Conservation (phyloP, 2,888 invertebrate species). For the Anorthoa munda region DNA sequence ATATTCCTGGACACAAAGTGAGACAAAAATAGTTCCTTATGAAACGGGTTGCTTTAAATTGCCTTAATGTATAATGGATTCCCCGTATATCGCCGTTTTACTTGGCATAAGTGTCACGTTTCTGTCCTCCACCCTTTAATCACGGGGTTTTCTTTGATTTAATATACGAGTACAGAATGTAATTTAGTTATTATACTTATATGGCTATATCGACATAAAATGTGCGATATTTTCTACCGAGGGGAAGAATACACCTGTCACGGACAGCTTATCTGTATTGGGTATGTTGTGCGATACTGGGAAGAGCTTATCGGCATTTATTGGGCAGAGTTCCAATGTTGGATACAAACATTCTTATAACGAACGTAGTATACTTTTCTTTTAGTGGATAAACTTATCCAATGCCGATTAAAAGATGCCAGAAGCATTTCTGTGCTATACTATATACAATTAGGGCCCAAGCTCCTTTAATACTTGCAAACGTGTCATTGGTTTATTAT, state of each 20-base stretch:
- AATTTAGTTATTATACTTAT: conserved; percentile 28
- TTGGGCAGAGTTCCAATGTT: conserved; percentile 54
- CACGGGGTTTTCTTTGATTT: conserved; percentile 53
- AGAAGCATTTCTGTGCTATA: too few species aligned
- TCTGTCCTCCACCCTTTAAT: conserved; percentile 39
- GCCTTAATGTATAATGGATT: conserved; percentile 39
- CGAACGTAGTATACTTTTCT: neutral
- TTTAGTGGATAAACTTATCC: neutral
- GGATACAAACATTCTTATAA: conserved; percentile 2
- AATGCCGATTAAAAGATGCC: conserved; percentile 1
- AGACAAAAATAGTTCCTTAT: conserved; percentile 31
- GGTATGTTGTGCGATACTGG: conserved; percentile 17
- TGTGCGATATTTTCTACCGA: conserved; percentile 16
- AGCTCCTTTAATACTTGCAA: too few species aligned
- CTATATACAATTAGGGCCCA: too few species aligned
- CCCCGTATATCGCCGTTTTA: conserved; percentile 28
- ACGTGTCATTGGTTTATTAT: too few species aligned
- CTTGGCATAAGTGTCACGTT: conserved; percentile 58
- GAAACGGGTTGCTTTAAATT: conserved; percentile 45
- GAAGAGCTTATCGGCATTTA: conserved; percentile 32
- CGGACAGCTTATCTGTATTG: conserved; percentile 16
- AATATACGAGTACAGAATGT: conserved; percentile 22
- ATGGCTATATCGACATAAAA: conserved; percentile 16
- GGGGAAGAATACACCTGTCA: conserved; percentile 9
- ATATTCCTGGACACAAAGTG: conserved; percentile 32